Percentiles rank a stretch among this genome's conserved stretches.
phyloP scores from a whole-genome alignment of 1,140 invertebrate genomes.

The Archivesica marissinica region DNA sequence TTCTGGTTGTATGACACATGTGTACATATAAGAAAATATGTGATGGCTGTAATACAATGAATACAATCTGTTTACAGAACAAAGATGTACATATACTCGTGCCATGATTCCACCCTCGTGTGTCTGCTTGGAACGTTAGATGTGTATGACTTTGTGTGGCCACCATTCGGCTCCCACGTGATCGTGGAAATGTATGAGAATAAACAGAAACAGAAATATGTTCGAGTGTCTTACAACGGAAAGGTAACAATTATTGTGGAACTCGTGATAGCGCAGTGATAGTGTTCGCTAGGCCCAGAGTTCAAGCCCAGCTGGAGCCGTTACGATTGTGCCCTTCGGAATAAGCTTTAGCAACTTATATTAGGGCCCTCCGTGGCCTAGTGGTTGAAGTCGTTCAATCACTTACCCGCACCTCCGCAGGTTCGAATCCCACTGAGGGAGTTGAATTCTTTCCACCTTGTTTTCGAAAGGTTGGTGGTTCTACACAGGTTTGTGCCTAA shows the following conservation, averaged over 20 bases:
- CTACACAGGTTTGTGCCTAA: too few species aligned
- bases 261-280: too few species aligned
- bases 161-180: slow-evolving; percentile 77
- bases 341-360: not conserved
- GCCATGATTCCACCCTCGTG: slow-evolving; percentile 77
- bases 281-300: too few species aligned
- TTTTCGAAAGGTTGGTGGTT: too few species aligned
- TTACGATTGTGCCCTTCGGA: not conserved
- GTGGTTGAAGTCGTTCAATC: not conserved
- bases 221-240: slow-evolving; percentile 72
- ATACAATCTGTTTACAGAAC: slow-evolving; percentile 27
- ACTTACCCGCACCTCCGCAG: too few species aligned
- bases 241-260: slow-evolving; percentile 67
- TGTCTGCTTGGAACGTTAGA: slow-evolving; percentile 72
- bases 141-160: slow-evolving; percentile 76
- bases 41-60: too few species aligned
- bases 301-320: too few species aligned
- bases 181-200: slow-evolving; percentile 77
- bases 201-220: slow-evolving; percentile 64
- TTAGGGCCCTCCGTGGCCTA: not conserved
- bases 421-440: too few species aligned
- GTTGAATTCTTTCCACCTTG: too few species aligned
- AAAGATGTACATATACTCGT: slow-evolving; percentile 73
- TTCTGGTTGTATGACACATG: too few species aligned
- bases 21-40: too few species aligned